A percentile compares a stretch with the other conserved stretches of the same genome.
These are phyloP conservation scores for Pituophis catenifer DNA, from an alignment of 2,113 vertebrate species.

Conservation along the genomic window DNA sequence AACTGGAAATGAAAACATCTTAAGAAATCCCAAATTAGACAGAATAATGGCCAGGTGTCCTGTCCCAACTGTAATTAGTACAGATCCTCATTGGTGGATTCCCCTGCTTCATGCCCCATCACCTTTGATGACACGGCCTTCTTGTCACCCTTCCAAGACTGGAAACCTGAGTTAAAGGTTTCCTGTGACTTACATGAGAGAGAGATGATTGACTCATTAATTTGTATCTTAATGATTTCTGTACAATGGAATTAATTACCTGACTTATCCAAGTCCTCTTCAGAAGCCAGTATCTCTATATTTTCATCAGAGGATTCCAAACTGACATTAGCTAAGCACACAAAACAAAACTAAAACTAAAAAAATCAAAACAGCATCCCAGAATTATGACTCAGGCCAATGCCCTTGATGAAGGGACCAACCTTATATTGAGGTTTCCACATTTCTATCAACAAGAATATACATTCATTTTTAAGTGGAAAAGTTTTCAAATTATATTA, in stretches of 20 bases:
- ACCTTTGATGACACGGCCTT: not conserved
- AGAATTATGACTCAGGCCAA: not conserved
- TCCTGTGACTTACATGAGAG: not conserved
- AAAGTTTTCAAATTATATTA: not conserved
- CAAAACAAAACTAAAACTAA: conserved; percentile 12
- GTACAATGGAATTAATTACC: conserved; percentile 27
- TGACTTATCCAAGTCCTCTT: conserved; percentile 35
- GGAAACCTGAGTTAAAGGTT: not conserved
- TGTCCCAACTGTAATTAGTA: not conserved
- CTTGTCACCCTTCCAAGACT: not conserved
- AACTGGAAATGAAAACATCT: not conserved
- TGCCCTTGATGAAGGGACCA: not conserved
- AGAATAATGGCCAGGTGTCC: not conserved
- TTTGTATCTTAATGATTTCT: not conserved
- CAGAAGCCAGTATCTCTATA: conserved; percentile 48
- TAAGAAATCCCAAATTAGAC: not conserved
- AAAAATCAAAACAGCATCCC: not conserved
- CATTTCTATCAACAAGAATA: not conserved
- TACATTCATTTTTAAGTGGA: not conserved
- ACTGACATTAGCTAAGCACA: conserved; percentile 59
- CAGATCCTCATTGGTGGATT: not conserved
- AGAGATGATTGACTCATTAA: not conserved
- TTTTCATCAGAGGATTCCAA: conserved; percentile 63
- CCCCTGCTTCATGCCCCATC: not conserved
- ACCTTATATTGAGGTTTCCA: not conserved